A percentile compares a stretch with the other conserved stretches of the same genome.
These are phyloP conservation scores for Epinephelus lanceolatus DNA, from an alignment of 2,113 vertebrate genomes.

Conservation along the genomic window DNA sequence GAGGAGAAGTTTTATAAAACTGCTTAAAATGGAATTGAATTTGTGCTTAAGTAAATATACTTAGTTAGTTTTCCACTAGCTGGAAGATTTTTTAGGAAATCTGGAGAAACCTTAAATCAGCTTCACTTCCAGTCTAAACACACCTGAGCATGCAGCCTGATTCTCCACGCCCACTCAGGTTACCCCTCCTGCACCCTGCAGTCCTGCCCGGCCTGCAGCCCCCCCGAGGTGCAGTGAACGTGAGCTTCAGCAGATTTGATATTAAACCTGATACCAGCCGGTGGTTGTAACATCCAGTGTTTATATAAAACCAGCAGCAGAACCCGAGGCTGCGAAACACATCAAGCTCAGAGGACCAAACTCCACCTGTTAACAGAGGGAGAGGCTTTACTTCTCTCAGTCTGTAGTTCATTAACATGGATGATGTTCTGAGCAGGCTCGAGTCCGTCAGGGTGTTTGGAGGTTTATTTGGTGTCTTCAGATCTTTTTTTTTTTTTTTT, in stretches of 20 bases:
- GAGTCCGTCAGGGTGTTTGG: too few relatives aligned
- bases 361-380: conserved; percentile 33
- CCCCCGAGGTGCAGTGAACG: conserved; percentile 55
- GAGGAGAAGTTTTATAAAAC: neutral
- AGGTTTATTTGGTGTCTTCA: too few relatives aligned
- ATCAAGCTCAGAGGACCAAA: conserved; percentile 40
- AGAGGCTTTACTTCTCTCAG: too few relatives aligned
- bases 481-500: too few relatives aligned
- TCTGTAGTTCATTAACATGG: too few relatives aligned
- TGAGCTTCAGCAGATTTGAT: conserved; percentile 58
- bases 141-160: conserved; percentile 56
- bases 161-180: conserved; percentile 76
- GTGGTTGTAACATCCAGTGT: conserved; percentile 44
- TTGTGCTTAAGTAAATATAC: neutral
- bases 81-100: too few relatives aligned
- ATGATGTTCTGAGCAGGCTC: too few relatives aligned
- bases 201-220: neutral
- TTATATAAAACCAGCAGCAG: conserved; percentile 59
- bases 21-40: neutral
- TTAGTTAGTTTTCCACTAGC: too few relatives aligned
- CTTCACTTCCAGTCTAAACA: neutral
- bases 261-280: conserved; percentile 75
- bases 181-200: conserved; percentile 9
- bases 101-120: too few relatives aligned
- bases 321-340: conserved; percentile 54